A percentile compares a stretch with the other conserved stretches of the same genome.
phyloP scores from a whole-genome alignment of 1,140 invertebrate species.

The Pogonognathellus flavescens region DNA sequence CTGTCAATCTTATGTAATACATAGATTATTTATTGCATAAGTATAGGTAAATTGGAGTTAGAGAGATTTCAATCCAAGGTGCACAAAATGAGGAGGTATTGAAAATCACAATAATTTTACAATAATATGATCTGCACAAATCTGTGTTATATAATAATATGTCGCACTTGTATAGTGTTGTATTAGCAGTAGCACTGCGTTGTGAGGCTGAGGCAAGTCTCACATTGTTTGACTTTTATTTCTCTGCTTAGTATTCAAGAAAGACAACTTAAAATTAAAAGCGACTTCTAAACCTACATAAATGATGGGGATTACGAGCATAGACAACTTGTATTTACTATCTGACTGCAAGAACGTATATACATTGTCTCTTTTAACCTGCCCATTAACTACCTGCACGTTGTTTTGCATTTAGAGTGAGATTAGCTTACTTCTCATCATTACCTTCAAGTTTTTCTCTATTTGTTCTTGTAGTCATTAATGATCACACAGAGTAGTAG shows the following conservation, averaged over 20 bases:
- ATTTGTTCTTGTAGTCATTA: too few relatives aligned
- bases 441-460: neutral
- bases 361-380: conserved; percentile 11
- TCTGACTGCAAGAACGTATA: neutral
- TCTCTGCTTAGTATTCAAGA: conserved; percentile 42
- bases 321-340: neutral
- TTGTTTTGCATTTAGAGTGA: conserved; percentile 9
- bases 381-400: conserved; percentile 8
- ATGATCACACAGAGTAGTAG: too few relatives aligned
- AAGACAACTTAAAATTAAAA: conserved; percentile 36
- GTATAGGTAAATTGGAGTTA: too few relatives aligned
- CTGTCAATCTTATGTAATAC: too few relatives aligned
- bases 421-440: neutral
- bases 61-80: too few relatives aligned
- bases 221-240: conserved; percentile 30
- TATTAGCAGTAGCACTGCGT: neutral
- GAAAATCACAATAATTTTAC: too few relatives aligned
- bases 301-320: conserved; percentile 5
- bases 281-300: conserved; percentile 32
- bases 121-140: neutral
- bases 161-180: too few relatives aligned
- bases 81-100: too few relatives aligned
- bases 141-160: neutral
- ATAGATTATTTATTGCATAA: too few relatives aligned
- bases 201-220: neutral